phyloP scores from a whole-genome alignment of 2,888 invertebrate species.

The Gortyna flavago region DNA sequence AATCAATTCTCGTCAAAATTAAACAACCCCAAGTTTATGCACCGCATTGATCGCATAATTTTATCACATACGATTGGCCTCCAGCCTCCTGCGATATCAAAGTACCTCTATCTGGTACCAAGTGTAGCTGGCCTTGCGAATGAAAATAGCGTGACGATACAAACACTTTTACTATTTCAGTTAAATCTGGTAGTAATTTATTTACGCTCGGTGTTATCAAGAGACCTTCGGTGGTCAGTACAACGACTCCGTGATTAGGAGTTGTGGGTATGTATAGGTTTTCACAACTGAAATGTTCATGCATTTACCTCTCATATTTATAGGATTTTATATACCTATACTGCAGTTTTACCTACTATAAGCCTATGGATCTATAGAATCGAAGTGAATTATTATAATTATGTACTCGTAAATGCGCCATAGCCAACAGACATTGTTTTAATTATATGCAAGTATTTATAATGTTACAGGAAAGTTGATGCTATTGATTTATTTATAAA shows the following conservation, averaged over 20 bases:
- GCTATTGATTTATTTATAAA: constrained; percentile 38
- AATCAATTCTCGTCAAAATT: constrained; percentile 8
- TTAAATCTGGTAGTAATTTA: constrained; percentile 61
- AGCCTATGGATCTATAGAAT: constrained; percentile 8
- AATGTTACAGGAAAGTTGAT: constrained; percentile 49
- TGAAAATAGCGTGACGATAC: constrained; percentile 50
- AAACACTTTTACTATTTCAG: constrained; percentile 49
- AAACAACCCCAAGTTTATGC: constrained; percentile 1
- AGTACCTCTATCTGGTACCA: constrained; percentile 28
- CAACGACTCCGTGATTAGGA: constrained; percentile 58
- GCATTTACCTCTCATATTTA: constrained; percentile 37
- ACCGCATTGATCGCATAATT: constrained; percentile 17
- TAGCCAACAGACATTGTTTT: constrained; percentile 20
- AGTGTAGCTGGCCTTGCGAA: constrained; percentile 22
- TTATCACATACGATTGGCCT: constrained; percentile 36
- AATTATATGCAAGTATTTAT: constrained; percentile 32
- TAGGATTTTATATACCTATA: constrained; percentile 28
- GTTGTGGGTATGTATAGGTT: constrained; percentile 21
- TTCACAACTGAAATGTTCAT: constrained; percentile 47
- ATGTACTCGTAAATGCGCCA: not conserved
- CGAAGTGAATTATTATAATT: constrained; percentile 27
- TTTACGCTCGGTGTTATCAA: constrained; percentile 66
- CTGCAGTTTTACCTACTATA: not conserved
- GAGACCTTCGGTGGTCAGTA: constrained; percentile 67
- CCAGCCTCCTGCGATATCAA: constrained; percentile 35